phyloP scores from a whole-genome alignment of 2,888 invertebrate genomes.

The Eledone cirrhosa region DNA sequence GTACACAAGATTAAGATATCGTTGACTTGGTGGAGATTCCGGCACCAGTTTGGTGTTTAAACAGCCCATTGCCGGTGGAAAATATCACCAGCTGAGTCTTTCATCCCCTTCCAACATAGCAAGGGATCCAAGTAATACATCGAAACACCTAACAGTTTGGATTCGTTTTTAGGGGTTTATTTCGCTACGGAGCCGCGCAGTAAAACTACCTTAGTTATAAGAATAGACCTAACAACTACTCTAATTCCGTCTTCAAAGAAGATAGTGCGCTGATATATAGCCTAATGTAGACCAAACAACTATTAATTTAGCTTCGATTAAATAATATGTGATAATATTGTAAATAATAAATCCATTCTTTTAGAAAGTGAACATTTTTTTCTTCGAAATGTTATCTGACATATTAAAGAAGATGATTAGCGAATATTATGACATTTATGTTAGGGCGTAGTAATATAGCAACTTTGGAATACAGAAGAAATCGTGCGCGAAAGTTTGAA shows the following conservation, averaged over 20 bases:
- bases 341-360: too few relatives aligned
- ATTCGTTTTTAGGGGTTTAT: neutral
- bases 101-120: conserved; percentile 40
- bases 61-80: conserved; percentile 63
- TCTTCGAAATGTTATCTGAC: too few relatives aligned
- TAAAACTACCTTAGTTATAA: neutral
- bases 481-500: too few relatives aligned
- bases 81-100: conserved; percentile 43
- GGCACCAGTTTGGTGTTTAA: conserved; percentile 62
- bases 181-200: conserved; percentile 3
- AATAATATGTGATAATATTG: too few relatives aligned
- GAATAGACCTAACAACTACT: conserved; percentile 1
- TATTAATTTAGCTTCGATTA: too few relatives aligned
- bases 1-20: conserved; percentile 56
- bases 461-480: too few relatives aligned
- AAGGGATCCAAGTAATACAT: conserved; percentile 13
- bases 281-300: too few relatives aligned
- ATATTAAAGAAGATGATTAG: too few relatives aligned
- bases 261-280: neutral
- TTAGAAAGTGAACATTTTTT: too few relatives aligned
- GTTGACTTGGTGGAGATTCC: conserved; percentile 53
- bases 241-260: neutral
- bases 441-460: too few relatives aligned
- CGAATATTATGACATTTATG: too few relatives aligned
- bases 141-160: conserved; percentile 17